Conservation (phyloP, 1,140 invertebrate species). For the Centruroides vittatus region DNA sequence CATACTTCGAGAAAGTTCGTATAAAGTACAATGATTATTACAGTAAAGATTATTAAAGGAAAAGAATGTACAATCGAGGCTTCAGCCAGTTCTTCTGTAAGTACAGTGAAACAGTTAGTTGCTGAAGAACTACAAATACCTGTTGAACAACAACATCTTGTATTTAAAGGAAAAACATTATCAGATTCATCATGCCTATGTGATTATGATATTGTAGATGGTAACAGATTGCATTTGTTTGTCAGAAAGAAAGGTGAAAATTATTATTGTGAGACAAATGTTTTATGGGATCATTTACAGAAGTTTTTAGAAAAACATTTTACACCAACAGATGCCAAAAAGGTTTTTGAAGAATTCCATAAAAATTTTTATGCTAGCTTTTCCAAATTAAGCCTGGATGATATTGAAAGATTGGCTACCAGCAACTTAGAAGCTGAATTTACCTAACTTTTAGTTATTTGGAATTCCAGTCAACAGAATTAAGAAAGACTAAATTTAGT, state of each 20-base stretch:
- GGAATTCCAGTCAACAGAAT: too few species aligned
- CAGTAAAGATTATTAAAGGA: too few species aligned
- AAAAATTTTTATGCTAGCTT: slow-evolving; percentile 25
- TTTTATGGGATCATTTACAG: slow-evolving; percentile 25
- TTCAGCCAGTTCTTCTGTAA: slow-evolving; percentile 14
- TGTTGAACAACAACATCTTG: slow-evolving; percentile 27
- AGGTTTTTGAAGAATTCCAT: slow-evolving; percentile 27
- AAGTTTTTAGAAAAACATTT: slow-evolving; percentile 27
- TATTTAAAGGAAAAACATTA: slow-evolving; percentile 29
- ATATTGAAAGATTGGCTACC: slow-evolving; percentile 28
- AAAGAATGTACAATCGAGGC: slow-evolving; percentile 13
- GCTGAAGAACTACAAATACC: slow-evolving; percentile 26
- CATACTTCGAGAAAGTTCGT: too few species aligned
- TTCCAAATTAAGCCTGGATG: slow-evolving; percentile 26
- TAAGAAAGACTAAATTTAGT: too few species aligned
- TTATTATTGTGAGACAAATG: neutral
- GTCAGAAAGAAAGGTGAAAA: slow-evolving; percentile 19
- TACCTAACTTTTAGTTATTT: too few species aligned
- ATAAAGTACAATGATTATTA: too few species aligned
- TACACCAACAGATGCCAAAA: slow-evolving; percentile 24
- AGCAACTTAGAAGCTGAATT: slow-evolving; percentile 5
- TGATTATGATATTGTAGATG: slow-evolving; percentile 26
- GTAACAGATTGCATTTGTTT: slow-evolving; percentile 25
- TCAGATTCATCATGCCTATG: slow-evolving; percentile 24
- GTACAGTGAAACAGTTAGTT: slow-evolving; percentile 26